Evolutionary conservation across 2,113 vertebrate genomes (phyloP), one percentile per base, ranked within the genome.

Genomic region (Zingel zingel): DNA sequence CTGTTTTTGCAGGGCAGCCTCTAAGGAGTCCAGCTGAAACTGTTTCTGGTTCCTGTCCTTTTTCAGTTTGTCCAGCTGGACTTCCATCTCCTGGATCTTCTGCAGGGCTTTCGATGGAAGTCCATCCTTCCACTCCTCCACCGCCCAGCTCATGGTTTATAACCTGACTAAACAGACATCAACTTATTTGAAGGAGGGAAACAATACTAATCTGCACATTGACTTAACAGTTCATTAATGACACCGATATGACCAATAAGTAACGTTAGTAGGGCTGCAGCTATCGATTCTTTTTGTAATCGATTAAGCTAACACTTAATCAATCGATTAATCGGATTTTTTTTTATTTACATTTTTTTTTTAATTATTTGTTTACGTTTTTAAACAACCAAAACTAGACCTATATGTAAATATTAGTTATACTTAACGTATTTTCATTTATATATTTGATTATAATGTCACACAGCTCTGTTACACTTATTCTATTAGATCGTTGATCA

Each of bases 71-170:
- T 97, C 97, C 58, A 97, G 91, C 86, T 99, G 97, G 51, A 87
- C 93, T 82, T 98, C 97, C 63, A 99, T 95, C 91, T 99, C 97
- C 50, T 96, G 96, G 89, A 99, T 97, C 93, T 98, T 99, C 93
- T 97, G 97, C 67, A 98, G 95, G 72, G 96, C 97, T 89, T 95
- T 96, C 6, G 90, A 93, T 33, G 97, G 94, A 74, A 98, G 96
- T 15, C 97, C 97, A 94, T 99, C 97, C 86, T 99, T 99, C 98
- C 97, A 98, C 77, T 97, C 98, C 85, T 99, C 98, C 89, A 97
- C 86, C 15, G 93, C 97, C 97, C 97, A 99, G 88, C 97, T 99
- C 98, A 99, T 99, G 43, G 59, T 85, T 65, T 47, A 58, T 8
- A 64, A 80, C 51, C 88, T 86, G 63, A 81, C 27, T 39, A 9